Conservation (phyloP, 2,888 invertebrate species). For the Blera fallax region DNA sequence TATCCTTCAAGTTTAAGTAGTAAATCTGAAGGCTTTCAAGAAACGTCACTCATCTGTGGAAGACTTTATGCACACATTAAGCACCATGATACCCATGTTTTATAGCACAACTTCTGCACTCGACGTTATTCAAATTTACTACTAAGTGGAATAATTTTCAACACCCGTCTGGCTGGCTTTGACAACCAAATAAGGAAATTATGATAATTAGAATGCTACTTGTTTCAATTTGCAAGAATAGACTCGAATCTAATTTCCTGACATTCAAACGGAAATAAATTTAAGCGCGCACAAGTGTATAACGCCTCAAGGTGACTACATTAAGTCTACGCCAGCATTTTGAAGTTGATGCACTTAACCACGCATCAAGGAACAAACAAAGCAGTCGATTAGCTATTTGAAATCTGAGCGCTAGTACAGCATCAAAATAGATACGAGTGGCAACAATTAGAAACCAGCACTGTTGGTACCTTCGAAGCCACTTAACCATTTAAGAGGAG, state of each 20-base stretch:
- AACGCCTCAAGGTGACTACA: neutral
- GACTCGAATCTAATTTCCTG: neutral
- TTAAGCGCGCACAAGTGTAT: neutral
- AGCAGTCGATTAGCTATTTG: neutral
- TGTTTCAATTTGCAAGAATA: neutral
- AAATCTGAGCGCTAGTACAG: neutral
- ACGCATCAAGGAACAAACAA: constrained; percentile 22
- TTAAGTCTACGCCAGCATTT: no score
- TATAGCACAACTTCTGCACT: neutral
- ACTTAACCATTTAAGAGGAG: constrained; percentile 28
- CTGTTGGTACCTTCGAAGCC: no score
- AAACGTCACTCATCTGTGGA: neutral
- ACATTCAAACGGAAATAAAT: neutral
- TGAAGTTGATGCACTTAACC: neutral
- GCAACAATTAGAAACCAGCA: no score
- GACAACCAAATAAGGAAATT: neutral
- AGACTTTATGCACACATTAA: no score
- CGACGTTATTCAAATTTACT: neutral
- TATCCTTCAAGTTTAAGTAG: neutral
- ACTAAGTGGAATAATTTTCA: neutral
- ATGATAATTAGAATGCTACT: neutral
- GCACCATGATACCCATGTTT: no score
- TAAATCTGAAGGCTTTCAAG: neutral
- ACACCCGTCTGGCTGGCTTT: neutral
- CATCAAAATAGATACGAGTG: neutral